phyloP scores from a whole-genome alignment of 2,113 vertebrate species.

The Misgurnus anguillicaudatus region DNA sequence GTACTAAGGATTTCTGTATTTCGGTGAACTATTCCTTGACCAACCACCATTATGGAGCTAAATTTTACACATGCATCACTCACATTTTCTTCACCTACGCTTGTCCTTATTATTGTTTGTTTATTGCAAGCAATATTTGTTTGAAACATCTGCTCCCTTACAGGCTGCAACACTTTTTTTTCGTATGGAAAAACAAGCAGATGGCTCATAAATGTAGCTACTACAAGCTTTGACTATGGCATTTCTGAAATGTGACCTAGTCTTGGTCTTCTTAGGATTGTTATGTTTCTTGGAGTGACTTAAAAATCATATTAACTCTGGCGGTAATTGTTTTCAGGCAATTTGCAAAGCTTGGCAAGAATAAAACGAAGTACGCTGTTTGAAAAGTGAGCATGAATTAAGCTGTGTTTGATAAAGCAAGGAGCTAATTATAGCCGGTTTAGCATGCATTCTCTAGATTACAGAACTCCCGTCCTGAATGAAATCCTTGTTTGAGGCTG shows the following conservation, averaged over 20 bases:
- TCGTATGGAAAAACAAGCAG: constrained; percentile 39
- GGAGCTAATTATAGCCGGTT: constrained; percentile 76
- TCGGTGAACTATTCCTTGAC: too few species aligned
- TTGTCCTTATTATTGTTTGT: neutral
- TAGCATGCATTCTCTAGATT: constrained; percentile 74
- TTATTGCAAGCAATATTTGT: neutral
- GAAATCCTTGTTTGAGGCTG: constrained; percentile 73
- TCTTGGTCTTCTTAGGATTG: constrained; percentile 5
- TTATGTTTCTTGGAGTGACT: neutral
- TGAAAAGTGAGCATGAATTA: constrained; percentile 49
- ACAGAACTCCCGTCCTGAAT: constrained; percentile 73
- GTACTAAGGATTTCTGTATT: too few species aligned
- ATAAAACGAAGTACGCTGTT: constrained; percentile 29
- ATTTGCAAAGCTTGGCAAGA: constrained; percentile 24
- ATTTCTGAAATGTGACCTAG: constrained; percentile 5
- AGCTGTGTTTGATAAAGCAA: constrained; percentile 72
- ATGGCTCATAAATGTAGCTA: constrained; percentile 39
- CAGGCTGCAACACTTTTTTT: too few species aligned
- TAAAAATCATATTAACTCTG: neutral
- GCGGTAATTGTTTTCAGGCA: neutral
- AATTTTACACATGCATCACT: too few species aligned
- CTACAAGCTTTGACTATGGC: constrained; percentile 40
- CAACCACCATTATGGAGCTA: too few species aligned
- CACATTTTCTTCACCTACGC: neutral
- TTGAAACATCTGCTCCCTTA: neutral